Conservation (phyloP, 2,888 invertebrate species). For the Idaea aversata region DNA sequence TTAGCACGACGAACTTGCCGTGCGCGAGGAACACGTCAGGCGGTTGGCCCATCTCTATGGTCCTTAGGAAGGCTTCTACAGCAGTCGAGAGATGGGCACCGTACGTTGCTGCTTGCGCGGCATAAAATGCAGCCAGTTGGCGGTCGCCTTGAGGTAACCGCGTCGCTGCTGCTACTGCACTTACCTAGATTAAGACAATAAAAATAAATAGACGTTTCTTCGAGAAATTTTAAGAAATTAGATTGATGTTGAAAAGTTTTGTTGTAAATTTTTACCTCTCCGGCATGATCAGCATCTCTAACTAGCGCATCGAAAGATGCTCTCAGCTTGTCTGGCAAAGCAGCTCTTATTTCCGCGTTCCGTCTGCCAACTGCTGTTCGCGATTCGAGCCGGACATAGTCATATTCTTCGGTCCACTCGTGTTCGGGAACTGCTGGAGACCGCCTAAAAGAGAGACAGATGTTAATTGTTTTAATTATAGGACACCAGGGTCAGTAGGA, state of each 20-base stretch:
- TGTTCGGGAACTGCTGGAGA: constrained; percentile 67
- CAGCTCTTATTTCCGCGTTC: constrained; percentile 86
- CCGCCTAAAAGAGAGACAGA: constrained; percentile 41
- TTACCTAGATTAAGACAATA: constrained; percentile 48
- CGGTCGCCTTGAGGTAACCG: constrained; percentile 88
- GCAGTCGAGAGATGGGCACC: constrained; percentile 92
- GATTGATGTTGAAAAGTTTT: not conserved
- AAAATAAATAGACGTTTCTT: not conserved
- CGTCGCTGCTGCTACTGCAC: constrained; percentile 74
- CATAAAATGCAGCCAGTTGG: constrained; percentile 92
- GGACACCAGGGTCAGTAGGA: not conserved
- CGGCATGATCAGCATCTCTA: constrained; percentile 84
- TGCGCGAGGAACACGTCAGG: constrained; percentile 96
- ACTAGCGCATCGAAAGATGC: constrained; percentile 88
- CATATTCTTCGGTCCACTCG: constrained; percentile 92
- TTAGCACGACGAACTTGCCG: constrained; percentile 96
- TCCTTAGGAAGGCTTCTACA: constrained; percentile 94
- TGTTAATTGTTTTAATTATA: not conserved
- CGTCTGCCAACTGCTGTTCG: constrained; percentile 85
- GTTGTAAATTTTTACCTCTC: constrained; percentile 56
- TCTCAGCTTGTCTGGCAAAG: constrained; percentile 86
- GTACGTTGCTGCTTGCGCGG: constrained; percentile 91
- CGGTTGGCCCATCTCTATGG: constrained; percentile 95
- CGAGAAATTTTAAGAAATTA: too few relatives aligned
- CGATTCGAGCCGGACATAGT: constrained; percentile 93